Base-by-base conservation (phyloP, 2,797 vertebrate species). In the Aeoliscus strigatus region DNA sequence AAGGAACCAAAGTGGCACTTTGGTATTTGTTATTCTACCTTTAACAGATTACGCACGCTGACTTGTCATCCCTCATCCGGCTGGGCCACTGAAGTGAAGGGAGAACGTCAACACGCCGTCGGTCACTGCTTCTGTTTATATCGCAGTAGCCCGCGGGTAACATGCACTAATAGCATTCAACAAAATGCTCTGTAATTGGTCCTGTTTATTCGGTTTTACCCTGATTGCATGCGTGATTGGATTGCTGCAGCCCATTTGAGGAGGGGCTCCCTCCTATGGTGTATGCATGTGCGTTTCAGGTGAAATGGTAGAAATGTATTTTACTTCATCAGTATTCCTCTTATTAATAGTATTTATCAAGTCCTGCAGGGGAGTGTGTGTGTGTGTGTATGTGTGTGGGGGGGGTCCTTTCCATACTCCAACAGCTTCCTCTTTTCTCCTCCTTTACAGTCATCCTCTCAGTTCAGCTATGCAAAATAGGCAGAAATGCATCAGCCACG, bases 1-100 rank as follows among this genome's bases (percentile, higher is more conserved):
- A 70, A 80, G 70, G 74, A 86, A 79, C 80, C 66, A 44, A 82
- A 86, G 83, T 84, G 82, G 78, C 82, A 84, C 79, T 85, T 87
- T 84, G 77, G 79, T 86, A 87, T 88, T 89, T 89, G 86, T 90
- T 87, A 87, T 87, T 89, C 72, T 84, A 86, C 84, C 73, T 86
- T 87, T 77, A 80, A 82, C 80, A 84, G 85, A 86, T 85, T 82
- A 87, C 61, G 70, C 79, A 80, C 33, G 62, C 62, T 64, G 75
- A 77, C 62, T 80, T 79, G 84, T 82, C 81, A 83, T 83, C 65
- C 70, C 41, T 82, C 79, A 82, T 81, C 60, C 57, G 24, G 62
- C 70, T 55, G 67, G 63, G 43, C 70, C 47, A 77, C 73, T 69
- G 70, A 77, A 81, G 74, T 77, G 76, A 77, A 79, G 67, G 61